Evolutionary conservation across 1,140 invertebrate species (phyloP).

Genomic region (Pogonomyrmex californicus): DNA sequence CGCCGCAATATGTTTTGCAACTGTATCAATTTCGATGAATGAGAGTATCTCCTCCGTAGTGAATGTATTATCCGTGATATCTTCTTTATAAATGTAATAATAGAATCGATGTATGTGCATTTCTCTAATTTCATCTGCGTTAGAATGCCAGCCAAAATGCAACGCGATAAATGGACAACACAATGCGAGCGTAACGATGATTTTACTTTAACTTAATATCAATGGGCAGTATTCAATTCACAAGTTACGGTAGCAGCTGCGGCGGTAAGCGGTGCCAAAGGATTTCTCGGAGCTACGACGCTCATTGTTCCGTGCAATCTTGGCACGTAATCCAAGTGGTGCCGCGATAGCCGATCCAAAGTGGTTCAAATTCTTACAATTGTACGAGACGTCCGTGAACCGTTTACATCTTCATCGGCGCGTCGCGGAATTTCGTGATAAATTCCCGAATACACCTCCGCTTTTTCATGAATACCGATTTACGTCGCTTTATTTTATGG

Average conservation of each 20-base stretch:
- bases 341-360: not conserved
- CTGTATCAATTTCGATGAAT: slow-evolving; percentile 11
- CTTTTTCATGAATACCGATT: not conserved
- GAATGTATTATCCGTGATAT: not conserved
- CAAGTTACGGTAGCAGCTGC: slow-evolving; percentile 48
- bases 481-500: not conserved
- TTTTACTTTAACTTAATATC: slow-evolving; percentile 35
- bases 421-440: not conserved
- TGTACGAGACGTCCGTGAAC: not conserved
- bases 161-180: not conserved
- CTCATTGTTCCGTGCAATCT: slow-evolving; percentile 71
- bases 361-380: slow-evolving; percentile 35
- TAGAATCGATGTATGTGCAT: not conserved
- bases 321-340: slow-evolving; percentile 66
- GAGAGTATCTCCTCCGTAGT: not conserved
- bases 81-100: not conserved
- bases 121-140: not conserved
- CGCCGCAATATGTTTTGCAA: not conserved
- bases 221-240: slow-evolving; percentile 69
- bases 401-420: not conserved
- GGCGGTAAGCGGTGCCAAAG: slow-evolving; percentile 34
- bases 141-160: not conserved
- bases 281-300: slow-evolving; percentile 65
- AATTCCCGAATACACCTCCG: not conserved
- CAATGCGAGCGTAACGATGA: not conserved